phyloP scores from a whole-genome alignment of 2,797 vertebrate genomes.

The Lophotriccus pileatus region DNA sequence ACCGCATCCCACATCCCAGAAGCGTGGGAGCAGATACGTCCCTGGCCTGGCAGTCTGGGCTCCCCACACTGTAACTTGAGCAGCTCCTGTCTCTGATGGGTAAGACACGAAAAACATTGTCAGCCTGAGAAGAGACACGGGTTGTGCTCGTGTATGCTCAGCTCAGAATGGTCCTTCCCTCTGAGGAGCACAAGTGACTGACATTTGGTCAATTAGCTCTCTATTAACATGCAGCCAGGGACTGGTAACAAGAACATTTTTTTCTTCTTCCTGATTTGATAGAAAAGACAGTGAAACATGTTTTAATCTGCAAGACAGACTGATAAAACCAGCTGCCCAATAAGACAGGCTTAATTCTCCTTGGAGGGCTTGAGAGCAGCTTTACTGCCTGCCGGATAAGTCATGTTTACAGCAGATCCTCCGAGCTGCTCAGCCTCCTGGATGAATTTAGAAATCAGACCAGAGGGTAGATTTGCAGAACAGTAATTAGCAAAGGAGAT shows the following conservation, averaged over 20 bases:
- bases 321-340: slow-evolving; percentile 35
- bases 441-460: slow-evolving; percentile 32
- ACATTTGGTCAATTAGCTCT: not conserved
- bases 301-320: slow-evolving; percentile 22
- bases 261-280: not conserved
- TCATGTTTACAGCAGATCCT: slow-evolving; percentile 24
- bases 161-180: not conserved
- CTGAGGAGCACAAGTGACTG: not conserved
- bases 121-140: not conserved
- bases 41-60: not conserved
- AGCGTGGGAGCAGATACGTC: fast-evolving
- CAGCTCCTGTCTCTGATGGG: not conserved
- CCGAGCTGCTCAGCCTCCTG: slow-evolving; percentile 13
- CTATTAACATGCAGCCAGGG: slow-evolving; percentile 5
- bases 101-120: not conserved
- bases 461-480: slow-evolving; percentile 17
- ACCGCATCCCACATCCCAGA: fast-evolving
- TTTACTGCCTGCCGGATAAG: not conserved
- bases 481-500: slow-evolving; percentile 9
- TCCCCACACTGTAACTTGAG: fast-evolving
- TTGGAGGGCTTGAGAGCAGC: not conserved
- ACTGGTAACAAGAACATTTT: not conserved
- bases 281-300: not conserved
- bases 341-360: slow-evolving; percentile 31
- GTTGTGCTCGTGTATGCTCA: not conserved